phyloP scores from a whole-genome alignment of 2,888 invertebrate species.

The Scaptomyza flava region DNA sequence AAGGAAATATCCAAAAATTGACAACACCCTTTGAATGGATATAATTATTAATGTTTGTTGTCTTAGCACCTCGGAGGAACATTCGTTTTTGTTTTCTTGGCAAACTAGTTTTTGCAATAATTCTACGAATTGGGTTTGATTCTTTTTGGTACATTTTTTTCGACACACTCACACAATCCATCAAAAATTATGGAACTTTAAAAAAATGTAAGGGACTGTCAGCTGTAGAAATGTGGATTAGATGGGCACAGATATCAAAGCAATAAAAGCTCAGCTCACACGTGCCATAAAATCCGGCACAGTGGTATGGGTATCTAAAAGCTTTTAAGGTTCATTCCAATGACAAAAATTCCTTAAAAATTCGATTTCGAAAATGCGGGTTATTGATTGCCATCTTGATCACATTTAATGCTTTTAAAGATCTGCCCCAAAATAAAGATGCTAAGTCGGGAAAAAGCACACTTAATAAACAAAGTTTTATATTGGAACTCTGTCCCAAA shows the following conservation, averaged over 20 bases:
- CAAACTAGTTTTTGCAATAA: conserved; percentile 64
- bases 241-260: conserved; percentile 24
- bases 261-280: conserved; percentile 51
- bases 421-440: too few relatives aligned
- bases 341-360: background rate
- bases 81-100: conserved; percentile 22
- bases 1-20: conserved; percentile 39
- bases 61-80: conserved; percentile 68
- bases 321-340: background rate
- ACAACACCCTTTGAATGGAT: conserved; percentile 34
- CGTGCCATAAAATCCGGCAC: conserved; percentile 59
- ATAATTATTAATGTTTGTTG: conserved; percentile 23
- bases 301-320: background rate
- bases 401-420: too few relatives aligned
- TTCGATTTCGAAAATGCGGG: too few relatives aligned
- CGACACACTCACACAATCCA: conserved; percentile 53
- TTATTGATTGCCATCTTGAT: too few relatives aligned
- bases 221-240: conserved; percentile 42
- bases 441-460: too few relatives aligned
- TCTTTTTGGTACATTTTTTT: background rate
- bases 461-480: too few relatives aligned
- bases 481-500: too few relatives aligned
- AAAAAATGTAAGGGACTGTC: conserved; percentile 18
- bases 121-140: conserved; percentile 59
- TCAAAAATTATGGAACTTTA: conserved; percentile 66